phyloP scores from a whole-genome alignment of 2,888 invertebrate genomes.

The Heliconius cydno region DNA sequence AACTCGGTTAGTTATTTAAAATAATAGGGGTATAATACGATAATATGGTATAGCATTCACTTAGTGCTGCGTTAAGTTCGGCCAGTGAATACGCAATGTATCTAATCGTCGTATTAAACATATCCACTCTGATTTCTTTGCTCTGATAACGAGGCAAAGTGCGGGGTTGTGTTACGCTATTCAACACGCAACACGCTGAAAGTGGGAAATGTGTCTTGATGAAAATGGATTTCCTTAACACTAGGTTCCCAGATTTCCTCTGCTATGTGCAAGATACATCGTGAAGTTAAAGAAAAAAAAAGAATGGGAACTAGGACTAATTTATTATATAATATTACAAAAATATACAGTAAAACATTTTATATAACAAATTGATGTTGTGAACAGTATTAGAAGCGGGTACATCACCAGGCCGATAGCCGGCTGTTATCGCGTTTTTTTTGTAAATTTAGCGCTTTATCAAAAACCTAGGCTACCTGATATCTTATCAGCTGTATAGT shows the following conservation, averaged over 20 bases:
- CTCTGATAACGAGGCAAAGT: too few species aligned
- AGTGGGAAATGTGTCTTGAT: too few species aligned
- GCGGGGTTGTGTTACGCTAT: too few species aligned
- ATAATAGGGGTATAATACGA: not conserved
- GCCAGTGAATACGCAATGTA: too few species aligned
- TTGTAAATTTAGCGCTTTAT: conserved; percentile 78
- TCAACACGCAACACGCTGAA: too few species aligned
- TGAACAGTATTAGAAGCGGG: conserved; percentile 44
- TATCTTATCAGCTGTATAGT: conserved; percentile 70
- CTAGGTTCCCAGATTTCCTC: too few species aligned
- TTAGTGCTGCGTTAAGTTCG: not conserved
- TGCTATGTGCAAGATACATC: too few species aligned
- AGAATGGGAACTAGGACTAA: too few species aligned
- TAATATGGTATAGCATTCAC: not conserved
- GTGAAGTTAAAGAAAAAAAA: too few species aligned
- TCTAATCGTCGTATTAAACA: too few species aligned
- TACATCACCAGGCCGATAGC: conserved; percentile 56
- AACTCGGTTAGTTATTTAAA: not conserved
- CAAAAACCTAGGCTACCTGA: conserved; percentile 74
- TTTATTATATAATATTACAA: not conserved
- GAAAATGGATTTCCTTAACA: too few species aligned
- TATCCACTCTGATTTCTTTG: too few species aligned
- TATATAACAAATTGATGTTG: conserved; percentile 29
- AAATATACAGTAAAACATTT: conserved; percentile 1
- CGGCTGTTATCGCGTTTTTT: conserved; percentile 68